Percentiles rank a stretch among this genome's conserved stretches.
phyloP scores from a whole-genome alignment of 2,113 vertebrate species.

The Emydocephalus ijimae region DNA sequence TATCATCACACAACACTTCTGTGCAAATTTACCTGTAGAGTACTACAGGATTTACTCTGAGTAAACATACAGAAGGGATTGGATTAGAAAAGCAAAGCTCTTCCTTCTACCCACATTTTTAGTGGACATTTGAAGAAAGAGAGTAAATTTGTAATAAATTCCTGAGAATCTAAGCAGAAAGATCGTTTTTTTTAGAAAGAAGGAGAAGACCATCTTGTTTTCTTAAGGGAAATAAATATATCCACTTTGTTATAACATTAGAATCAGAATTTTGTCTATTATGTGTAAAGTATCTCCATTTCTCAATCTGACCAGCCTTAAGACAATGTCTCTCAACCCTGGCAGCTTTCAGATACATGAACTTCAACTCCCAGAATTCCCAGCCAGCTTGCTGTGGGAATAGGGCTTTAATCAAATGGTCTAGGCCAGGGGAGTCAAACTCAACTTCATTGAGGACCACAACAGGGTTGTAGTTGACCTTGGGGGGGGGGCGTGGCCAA shows the following conservation, averaged over 20 bases:
- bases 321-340: background rate
- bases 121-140: slow-evolving; percentile 6
- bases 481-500: too few relatives aligned
- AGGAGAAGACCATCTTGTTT: background rate
- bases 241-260: background rate
- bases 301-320: background rate
- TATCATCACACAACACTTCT: background rate
- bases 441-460: too few relatives aligned
- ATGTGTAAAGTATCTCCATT: too few relatives aligned
- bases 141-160: background rate
- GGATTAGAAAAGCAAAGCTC: background rate
- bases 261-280: background rate
- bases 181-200: background rate
- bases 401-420: background rate
- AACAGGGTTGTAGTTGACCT: too few relatives aligned
- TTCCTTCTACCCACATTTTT: too few relatives aligned
- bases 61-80: background rate
- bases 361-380: background rate
- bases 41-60: background rate
- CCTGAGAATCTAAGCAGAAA: slow-evolving; percentile 13
- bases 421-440: too few relatives aligned
- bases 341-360: background rate
- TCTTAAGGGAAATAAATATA: background rate
- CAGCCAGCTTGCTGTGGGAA: background rate
- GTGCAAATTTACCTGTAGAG: background rate